phyloP scores from a whole-genome alignment of 2,797 vertebrate species.

The Coracias cyanogaster region DNA sequence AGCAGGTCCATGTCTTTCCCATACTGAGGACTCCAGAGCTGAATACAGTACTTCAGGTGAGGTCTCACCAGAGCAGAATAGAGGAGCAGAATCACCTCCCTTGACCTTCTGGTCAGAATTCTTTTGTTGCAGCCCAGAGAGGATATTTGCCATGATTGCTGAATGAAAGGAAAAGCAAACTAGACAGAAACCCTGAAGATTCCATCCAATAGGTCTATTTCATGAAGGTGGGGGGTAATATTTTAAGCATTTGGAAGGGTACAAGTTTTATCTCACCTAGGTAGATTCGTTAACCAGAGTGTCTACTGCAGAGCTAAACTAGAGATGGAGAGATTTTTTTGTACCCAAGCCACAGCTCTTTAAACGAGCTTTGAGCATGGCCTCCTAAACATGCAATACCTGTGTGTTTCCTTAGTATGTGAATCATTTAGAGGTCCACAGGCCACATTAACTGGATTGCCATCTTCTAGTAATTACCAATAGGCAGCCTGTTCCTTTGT shows the following conservation, averaged over 20 bases:
- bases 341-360: background rate
- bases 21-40: background rate
- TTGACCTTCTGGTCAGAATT: background rate
- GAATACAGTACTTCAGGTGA: background rate
- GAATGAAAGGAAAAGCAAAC: background rate
- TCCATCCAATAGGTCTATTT: background rate
- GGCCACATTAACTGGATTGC: conserved; percentile 19
- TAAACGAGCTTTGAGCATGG: background rate
- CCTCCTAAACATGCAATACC: background rate
- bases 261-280: background rate
- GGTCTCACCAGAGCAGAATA: background rate
- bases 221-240: background rate
- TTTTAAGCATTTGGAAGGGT: background rate
- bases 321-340: background rate
- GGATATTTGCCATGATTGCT: background rate
- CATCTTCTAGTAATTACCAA: conserved; percentile 25
- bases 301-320: background rate
- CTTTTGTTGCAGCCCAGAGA: background rate
- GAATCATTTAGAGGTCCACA: conserved; percentile 1
- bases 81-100: background rate
- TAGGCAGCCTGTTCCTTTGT: background rate
- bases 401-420: background rate
- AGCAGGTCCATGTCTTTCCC: background rate
- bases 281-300: background rate
- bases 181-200: background rate